Conservation (phyloP, 2,888 invertebrate genomes). For the Hemithea aestivaria region DNA sequence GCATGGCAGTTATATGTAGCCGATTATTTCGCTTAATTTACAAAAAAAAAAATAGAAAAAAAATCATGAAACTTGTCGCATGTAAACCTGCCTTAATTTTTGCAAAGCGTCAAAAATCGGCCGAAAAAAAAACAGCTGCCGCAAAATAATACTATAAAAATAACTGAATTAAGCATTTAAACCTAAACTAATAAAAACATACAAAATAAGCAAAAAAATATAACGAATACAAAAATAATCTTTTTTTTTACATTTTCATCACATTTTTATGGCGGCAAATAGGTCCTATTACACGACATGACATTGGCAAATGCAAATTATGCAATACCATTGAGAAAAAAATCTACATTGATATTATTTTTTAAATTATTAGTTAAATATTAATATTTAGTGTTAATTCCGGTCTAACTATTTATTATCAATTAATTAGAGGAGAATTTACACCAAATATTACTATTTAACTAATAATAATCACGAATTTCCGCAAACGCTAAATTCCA, state of each 20-base stretch:
- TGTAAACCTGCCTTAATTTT: constrained; percentile 2
- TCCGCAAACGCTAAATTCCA: no score
- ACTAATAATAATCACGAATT: no score
- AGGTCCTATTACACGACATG: not conserved
- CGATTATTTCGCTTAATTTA: constrained; percentile 2
- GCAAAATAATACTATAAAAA: constrained; percentile 31
- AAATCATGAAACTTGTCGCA: not conserved
- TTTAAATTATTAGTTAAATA: no score
- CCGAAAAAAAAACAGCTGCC: constrained; percentile 26
- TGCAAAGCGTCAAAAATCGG: constrained; percentile 6
- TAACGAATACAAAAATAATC: constrained; percentile 65
- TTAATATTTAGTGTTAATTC: no score
- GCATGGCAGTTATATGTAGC: constrained; percentile 9
- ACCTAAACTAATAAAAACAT: constrained; percentile 42
- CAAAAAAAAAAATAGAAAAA: not conserved
- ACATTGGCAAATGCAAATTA: not conserved
- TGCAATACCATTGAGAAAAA: no score
- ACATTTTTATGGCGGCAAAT: constrained; percentile 38
- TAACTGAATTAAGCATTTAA: constrained; percentile 49
- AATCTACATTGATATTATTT: no score
- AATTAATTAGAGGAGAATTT: no score
- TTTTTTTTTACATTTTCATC: constrained; percentile 42
- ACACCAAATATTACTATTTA: no score
- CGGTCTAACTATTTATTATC: no score
- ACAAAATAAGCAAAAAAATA: constrained; percentile 63